These are phyloP conservation scores for Uropsilus gracilis DNA, from an alignment of 2,113 vertebrate genomes.

Conservation along the genomic window DNA sequence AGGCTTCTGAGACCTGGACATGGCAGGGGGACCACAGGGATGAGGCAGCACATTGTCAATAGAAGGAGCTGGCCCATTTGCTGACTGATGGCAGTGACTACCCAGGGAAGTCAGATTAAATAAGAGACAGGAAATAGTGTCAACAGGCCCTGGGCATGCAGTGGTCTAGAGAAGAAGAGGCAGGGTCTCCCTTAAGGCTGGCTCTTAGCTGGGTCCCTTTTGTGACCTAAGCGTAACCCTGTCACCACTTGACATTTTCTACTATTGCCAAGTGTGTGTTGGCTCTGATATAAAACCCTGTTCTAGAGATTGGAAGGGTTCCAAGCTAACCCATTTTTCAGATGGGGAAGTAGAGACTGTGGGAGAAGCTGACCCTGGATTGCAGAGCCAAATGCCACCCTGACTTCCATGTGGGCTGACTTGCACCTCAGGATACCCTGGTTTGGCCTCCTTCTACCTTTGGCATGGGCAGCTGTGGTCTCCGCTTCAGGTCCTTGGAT, in stretches of 20 bases:
- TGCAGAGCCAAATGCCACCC: neutral
- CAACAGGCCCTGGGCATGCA: no score
- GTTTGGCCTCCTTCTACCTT: neutral
- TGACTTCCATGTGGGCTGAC: neutral
- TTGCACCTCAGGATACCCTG: neutral
- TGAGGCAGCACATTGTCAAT: neutral
- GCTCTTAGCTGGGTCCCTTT: neutral
- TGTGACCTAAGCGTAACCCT: neutral
- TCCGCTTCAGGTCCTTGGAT: neutral
- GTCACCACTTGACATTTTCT: neutral
- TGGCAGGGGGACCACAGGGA: neutral
- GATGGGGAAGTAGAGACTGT: neutral
- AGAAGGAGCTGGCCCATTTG: neutral
- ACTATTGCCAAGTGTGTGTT: neutral
- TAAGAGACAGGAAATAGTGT: neutral
- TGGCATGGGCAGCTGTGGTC: fast-evolving
- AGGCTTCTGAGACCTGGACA: neutral
- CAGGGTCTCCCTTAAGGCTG: no score
- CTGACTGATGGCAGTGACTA: neutral
- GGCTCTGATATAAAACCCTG: neutral
- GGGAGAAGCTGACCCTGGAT: neutral
- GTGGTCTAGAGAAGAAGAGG: neutral
- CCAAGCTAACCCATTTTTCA: neutral
- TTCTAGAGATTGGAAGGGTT: neutral
- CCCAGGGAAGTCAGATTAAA: neutral